These are phyloP conservation scores for Thamnaconus septentrionalis DNA, from an alignment of 2,113 vertebrate genomes.

Conservation along the genomic window DNA sequence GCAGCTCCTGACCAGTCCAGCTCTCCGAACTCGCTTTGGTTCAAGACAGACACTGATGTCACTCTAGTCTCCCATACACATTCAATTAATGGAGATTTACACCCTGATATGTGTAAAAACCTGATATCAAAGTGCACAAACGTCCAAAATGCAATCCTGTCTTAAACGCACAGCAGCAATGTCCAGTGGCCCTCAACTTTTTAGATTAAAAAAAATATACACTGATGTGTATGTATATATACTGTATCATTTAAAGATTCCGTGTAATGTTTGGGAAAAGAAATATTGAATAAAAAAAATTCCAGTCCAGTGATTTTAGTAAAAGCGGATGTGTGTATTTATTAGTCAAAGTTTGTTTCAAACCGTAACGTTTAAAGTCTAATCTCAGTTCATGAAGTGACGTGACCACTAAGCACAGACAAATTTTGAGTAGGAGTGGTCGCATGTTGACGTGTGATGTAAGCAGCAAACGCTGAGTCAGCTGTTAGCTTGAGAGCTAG, in stretches of 20 bases:
- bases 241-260: conserved; percentile 79
- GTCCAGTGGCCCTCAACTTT: conserved; percentile 73
- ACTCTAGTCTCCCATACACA: conserved; percentile 35
- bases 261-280: conserved; percentile 79
- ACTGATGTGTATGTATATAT: conserved; percentile 64
- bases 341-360: not conserved
- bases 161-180: conserved; percentile 77
- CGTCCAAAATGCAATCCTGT: conserved; percentile 66
- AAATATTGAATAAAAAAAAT: conserved; percentile 76
- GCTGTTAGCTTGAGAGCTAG: too few relatives aligned
- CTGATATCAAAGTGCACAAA: conserved; percentile 51
- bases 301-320: conserved; percentile 66
- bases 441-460: too few relatives aligned
- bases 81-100: conserved; percentile 35
- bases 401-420: too few relatives aligned
- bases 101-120: conserved; percentile 22
- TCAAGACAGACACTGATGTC: conserved; percentile 54
- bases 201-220: conserved; percentile 76
- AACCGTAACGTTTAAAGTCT: not conserved
- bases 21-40: conserved; percentile 48
- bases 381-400: not conserved
- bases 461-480: too few relatives aligned
- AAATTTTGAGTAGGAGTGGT: too few relatives aligned
- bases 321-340: conserved; percentile 13
- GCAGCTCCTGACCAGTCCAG: conserved; percentile 59